phyloP scores from a whole-genome alignment of 2,113 vertebrate species.

The Aleadryas rufinucha region DNA sequence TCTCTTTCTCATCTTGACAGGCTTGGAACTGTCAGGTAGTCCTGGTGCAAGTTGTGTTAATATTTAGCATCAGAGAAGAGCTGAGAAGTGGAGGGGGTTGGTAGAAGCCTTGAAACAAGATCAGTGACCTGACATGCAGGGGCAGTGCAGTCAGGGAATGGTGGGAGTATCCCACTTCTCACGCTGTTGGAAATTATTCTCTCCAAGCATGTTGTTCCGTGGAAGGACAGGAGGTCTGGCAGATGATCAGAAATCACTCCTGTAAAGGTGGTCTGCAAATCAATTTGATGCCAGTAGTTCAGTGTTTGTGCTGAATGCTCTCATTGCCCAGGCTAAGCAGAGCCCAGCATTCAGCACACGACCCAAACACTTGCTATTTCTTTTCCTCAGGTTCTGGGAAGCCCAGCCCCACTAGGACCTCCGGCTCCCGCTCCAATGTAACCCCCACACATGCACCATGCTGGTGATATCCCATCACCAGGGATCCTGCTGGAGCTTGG shows the following conservation, averaged over 20 bases:
- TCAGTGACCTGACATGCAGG: rapidly evolving
- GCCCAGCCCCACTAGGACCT: constrained; percentile 51
- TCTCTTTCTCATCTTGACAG: not conserved
- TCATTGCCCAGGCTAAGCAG: constrained; percentile 57
- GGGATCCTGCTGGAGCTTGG: constrained; percentile 68
- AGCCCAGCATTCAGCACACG: constrained; percentile 6
- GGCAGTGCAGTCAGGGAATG: not conserved
- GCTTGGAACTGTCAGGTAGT: not conserved
- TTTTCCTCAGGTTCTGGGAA: constrained; percentile 59
- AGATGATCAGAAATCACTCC: not conserved
- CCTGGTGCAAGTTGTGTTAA: not conserved
- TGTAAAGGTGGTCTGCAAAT: constrained; percentile 70
- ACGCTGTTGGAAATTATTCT: not conserved
- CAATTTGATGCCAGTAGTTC: constrained; percentile 21
- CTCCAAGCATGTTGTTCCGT: not conserved
- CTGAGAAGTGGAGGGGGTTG: not conserved
- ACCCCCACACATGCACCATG: constrained; percentile 39
- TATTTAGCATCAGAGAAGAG: not conserved
- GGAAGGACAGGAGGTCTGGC: not conserved
- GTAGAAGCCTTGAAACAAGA: not conserved
- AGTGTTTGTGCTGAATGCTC: constrained; percentile 54
- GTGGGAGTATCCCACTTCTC: not conserved
- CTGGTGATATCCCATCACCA: constrained; percentile 64
- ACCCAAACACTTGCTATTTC: constrained; percentile 50
- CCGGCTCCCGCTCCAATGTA: constrained; percentile 65